Conservation (phyloP, 1,140 invertebrate species). For the Streblospio benedicti region DNA sequence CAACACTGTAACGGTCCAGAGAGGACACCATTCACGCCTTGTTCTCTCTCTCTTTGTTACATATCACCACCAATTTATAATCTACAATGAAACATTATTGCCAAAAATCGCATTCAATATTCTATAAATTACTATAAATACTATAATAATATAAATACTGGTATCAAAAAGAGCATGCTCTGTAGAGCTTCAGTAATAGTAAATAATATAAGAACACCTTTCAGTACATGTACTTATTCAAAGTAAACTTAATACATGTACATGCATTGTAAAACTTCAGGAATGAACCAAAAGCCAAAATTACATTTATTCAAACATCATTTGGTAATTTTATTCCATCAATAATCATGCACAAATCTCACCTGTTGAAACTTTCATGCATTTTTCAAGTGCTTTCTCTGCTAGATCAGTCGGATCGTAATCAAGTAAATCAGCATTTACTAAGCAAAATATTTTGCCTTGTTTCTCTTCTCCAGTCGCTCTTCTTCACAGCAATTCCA, state of each 20-base stretch:
- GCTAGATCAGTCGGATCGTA: conserved; percentile 27
- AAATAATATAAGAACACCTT: no score
- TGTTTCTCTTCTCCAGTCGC: conserved; percentile 20
- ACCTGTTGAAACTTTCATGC: conserved; percentile 18
- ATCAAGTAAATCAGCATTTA: conserved; percentile 27
- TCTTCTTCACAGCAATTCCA: conserved; percentile 28
- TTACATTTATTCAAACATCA: no score
- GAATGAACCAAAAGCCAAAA: no score
- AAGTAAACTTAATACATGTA: no score
- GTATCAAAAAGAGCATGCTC: no score
- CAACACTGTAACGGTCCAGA: conserved; percentile 26
- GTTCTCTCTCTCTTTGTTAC: conserved; percentile 27
- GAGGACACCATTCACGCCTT: conserved; percentile 28
- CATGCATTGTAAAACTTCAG: no score
- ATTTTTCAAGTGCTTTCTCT: conserved; percentile 26
- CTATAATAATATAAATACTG: no score
- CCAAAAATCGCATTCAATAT: no score
- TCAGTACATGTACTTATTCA: no score
- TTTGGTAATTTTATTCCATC: not conserved
- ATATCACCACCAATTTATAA: conserved; percentile 28
- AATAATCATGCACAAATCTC: not conserved
- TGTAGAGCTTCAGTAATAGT: no score
- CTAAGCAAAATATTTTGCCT: no score
- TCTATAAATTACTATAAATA: no score
- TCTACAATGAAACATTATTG: conserved; percentile 12